These are phyloP conservation scores for Theristus sp. DNA, from an alignment of 2,888 invertebrate species.

Conservation along the genomic window DNA sequence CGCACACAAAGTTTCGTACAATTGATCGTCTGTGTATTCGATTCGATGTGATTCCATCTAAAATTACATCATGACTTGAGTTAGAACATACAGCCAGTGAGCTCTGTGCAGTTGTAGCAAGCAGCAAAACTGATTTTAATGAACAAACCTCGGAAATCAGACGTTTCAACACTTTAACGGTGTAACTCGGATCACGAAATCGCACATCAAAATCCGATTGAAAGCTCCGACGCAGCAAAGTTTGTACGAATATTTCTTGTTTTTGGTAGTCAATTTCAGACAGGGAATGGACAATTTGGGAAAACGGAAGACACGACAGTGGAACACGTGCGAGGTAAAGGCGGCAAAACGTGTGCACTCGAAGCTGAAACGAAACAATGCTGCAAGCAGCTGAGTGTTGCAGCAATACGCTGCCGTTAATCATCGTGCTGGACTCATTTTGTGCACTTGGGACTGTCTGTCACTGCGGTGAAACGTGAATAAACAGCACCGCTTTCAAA, in stretches of 20 bases:
- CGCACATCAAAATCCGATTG: too few relatives aligned
- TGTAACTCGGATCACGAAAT: neutral
- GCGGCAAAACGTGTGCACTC: neutral
- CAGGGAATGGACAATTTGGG: neutral
- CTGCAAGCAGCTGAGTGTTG: too few relatives aligned
- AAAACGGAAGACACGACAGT: neutral
- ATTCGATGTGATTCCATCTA: neutral
- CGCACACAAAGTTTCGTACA: neutral
- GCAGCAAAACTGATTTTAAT: neutral
- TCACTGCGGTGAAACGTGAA: too few relatives aligned
- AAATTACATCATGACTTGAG: too few relatives aligned
- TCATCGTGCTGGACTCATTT: too few relatives aligned
- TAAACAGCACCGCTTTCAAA: too few relatives aligned
- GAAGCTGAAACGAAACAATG: neutral
- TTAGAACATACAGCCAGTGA: too few relatives aligned
- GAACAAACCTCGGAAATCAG: neutral
- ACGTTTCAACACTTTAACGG: neutral
- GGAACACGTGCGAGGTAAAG: neutral
- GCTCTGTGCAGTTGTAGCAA: too few relatives aligned
- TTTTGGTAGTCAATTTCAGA: too few relatives aligned
- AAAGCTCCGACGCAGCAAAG: neutral
- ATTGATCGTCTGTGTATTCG: neutral
- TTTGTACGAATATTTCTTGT: neutral
- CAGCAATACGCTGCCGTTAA: too few relatives aligned
- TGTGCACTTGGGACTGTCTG: too few relatives aligned